Conservation (phyloP, 2,888 invertebrate genomes). For the Parapristionchus giblindavisi region DNA sequence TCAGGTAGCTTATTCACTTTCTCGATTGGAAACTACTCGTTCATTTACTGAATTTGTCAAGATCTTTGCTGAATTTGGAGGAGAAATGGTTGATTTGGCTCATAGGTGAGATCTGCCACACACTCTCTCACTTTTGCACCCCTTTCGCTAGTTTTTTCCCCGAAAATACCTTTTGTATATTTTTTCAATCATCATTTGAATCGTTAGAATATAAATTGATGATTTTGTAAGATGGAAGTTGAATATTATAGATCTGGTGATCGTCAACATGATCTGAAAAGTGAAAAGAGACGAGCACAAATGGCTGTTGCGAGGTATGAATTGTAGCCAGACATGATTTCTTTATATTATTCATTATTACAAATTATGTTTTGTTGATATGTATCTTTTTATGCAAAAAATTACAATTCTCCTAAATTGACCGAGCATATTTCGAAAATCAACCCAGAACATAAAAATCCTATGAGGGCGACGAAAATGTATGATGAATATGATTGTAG, state of each 20-base stretch:
- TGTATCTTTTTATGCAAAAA: no score
- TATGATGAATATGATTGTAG: slow-evolving; percentile 9
- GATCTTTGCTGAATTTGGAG: slow-evolving; percentile 96
- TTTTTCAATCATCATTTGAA: no score
- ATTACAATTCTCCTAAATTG: no score
- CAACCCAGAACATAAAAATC: no score
- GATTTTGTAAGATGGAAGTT: no score
- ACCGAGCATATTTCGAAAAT: no score
- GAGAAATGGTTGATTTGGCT: slow-evolving; percentile 97
- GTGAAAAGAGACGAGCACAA: slow-evolving; percentile 92
- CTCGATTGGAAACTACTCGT: slow-evolving; percentile 73
- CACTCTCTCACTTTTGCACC: background rate
- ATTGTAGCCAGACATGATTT: no score
- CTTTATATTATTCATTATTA: no score
- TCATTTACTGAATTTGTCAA: slow-evolving; percentile 91
- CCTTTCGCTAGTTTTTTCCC: background rate
- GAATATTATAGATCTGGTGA: slow-evolving; percentile 80
- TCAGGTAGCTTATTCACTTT: slow-evolving; percentile 72
- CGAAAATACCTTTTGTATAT: no score
- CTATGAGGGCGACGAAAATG: no score
- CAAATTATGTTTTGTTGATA: no score
- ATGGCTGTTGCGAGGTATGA: slow-evolving; percentile 86
- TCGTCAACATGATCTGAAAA: slow-evolving; percentile 77
- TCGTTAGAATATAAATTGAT: no score
- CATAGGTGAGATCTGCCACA: slow-evolving; percentile 76